phyloP scores from a whole-genome alignment of 2,113 vertebrate genomes.

The Pseudopodoces humilis region DNA sequence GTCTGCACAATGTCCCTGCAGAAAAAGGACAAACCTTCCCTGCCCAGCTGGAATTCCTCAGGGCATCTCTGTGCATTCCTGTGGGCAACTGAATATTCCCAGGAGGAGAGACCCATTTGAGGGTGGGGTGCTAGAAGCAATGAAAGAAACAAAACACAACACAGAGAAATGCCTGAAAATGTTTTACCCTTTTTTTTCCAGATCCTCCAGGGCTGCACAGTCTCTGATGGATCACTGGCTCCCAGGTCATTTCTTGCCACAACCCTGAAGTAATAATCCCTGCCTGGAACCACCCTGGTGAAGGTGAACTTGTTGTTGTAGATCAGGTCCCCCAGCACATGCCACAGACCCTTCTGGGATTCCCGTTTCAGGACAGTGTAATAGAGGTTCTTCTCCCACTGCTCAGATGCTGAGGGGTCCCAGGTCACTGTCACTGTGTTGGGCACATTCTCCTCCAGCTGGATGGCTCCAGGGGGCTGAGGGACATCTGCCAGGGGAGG shows the following conservation, averaged over 20 bases:
- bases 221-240: conserved; percentile 79
- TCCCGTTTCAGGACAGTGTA: conserved; percentile 86
- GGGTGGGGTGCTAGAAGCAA: neutral
- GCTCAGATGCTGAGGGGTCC: conserved; percentile 85
- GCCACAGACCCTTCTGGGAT: conserved; percentile 79
- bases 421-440: conserved; percentile 87
- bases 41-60: neutral
- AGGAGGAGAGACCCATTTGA: neutral
- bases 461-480: conserved; percentile 81
- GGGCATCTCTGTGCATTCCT: neutral
- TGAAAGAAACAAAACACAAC: neutral
- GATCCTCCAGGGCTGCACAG: conserved; percentile 77
- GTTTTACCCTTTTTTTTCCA: conserved; percentile 41
- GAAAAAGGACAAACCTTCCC: neutral
- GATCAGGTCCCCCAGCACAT: conserved; percentile 77
- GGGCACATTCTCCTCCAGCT: conserved; percentile 83
- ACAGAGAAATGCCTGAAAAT: neutral
- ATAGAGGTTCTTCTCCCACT: conserved; percentile 76
- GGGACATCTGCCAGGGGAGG: conserved; percentile 78
- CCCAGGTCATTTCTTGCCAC: conserved; percentile 86
- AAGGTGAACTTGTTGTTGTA: conserved; percentile 88
- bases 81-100: neutral
- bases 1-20: neutral
- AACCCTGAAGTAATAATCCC: conserved; percentile 85
- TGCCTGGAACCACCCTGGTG: conserved; percentile 80